Conservation (phyloP, 1,140 invertebrate species). For the Hyles vespertilio region DNA sequence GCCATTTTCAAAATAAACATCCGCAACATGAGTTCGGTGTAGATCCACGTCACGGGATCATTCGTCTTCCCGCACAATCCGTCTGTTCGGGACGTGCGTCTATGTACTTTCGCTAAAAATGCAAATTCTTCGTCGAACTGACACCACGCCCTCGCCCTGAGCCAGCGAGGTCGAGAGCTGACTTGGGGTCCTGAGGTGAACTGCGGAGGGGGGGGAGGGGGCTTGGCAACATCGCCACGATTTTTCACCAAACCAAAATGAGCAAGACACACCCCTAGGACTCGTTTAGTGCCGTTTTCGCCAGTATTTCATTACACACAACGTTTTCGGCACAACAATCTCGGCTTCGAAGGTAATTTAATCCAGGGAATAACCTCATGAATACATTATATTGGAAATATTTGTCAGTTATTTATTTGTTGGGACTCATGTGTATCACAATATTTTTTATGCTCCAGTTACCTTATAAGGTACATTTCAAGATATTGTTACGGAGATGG, state of each 20-base stretch:
- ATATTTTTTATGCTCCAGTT: too few relatives aligned
- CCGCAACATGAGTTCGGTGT: conserved; percentile 24
- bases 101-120: conserved; percentile 69
- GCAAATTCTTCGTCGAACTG: conserved; percentile 60
- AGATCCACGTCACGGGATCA: conserved; percentile 42
- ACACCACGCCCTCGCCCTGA: conserved; percentile 48
- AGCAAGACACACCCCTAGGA: conserved; percentile 51
- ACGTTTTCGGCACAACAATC: conserved; percentile 4
- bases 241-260: conserved; percentile 66
- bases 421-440: too few relatives aligned
- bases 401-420: too few relatives aligned
- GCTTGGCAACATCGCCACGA: conserved; percentile 25
- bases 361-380: conserved; percentile 2
- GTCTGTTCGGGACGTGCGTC: conserved; percentile 61
- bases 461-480: too few relatives aligned
- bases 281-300: conserved; percentile 27
- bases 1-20: too few relatives aligned
- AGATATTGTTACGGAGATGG: too few relatives aligned
- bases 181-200: conserved; percentile 35
- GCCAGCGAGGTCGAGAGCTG: conserved; percentile 31
- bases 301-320: conserved; percentile 37
- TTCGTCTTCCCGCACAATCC: conserved; percentile 59
- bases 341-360: not conserved
- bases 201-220: conserved; percentile 14
- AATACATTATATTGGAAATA: too few relatives aligned